phyloP scores from a whole-genome alignment of 2,113 vertebrate species.

The Orientallactaga bullata region DNA sequence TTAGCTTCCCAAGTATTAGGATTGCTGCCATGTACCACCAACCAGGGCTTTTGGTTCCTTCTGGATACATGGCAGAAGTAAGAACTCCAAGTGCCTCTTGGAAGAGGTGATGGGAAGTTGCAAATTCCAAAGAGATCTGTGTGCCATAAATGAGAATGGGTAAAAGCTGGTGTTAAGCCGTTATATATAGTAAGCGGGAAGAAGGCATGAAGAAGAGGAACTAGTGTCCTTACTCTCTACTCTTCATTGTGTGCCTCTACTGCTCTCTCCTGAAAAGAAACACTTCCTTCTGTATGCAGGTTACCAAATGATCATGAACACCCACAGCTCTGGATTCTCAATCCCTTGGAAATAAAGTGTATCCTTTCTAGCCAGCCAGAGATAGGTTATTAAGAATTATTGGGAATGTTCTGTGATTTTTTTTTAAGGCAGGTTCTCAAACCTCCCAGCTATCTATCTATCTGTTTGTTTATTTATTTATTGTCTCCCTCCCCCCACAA shows the following conservation, averaged over 20 bases:
- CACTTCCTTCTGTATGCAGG: not conserved
- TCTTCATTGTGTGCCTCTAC: not conserved
- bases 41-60: not conserved
- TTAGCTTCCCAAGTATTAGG: not conserved
- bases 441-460: too few relatives aligned
- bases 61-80: not conserved
- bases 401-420: slow-evolving; percentile 2
- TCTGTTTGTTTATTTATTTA: too few relatives aligned
- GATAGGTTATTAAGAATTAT: not conserved
- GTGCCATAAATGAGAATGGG: not conserved
- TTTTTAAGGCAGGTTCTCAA: too few relatives aligned
- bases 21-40: not conserved
- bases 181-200: not conserved
- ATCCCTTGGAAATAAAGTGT: not conserved
- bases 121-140: not conserved
- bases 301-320: not conserved
- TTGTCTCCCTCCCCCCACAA: too few relatives aligned
- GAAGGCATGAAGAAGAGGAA: too few relatives aligned
- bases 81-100: not conserved
- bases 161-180: not conserved
- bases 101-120: not conserved
- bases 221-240: not conserved
- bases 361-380: not conserved
- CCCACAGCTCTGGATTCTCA: not conserved
- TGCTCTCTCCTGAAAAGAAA: not conserved